Evolutionary conservation across 2,113 vertebrate genomes (phyloP).

Genomic region (Phainopepla nitens): DNA sequence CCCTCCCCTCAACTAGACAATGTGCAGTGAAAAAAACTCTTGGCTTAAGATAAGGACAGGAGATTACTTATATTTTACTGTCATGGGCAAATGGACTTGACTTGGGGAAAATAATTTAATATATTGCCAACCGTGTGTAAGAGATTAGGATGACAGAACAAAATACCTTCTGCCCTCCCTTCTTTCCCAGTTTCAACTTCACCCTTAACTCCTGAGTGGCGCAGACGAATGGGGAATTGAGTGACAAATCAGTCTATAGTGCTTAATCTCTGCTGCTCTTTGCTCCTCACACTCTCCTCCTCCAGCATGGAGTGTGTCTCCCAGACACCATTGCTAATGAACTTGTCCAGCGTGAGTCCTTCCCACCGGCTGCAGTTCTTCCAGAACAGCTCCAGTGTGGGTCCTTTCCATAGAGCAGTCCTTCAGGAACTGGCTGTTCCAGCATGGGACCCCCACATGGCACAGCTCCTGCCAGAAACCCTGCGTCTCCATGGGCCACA

Average conservation of each 20-base stretch:
- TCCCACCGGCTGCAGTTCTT: background rate
- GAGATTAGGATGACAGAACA: background rate
- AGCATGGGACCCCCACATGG: accelerated
- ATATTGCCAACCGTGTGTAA: background rate
- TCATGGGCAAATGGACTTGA: accelerated
- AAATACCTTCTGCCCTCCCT: background rate
- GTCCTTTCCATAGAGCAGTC: background rate
- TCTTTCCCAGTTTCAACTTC: background rate
- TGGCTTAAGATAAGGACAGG: background rate
- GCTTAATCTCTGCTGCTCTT: background rate
- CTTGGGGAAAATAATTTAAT: background rate
- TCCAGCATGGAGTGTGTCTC: background rate
- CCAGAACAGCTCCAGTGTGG: accelerated
- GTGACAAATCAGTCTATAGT: accelerated
- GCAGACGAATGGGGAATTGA: background rate
- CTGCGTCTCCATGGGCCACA: background rate
- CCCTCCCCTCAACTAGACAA: background rate
- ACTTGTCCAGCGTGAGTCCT: background rate
- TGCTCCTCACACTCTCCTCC: background rate
- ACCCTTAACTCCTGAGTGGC: background rate
- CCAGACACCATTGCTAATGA: background rate
- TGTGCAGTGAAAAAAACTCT: background rate
- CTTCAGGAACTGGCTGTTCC: background rate
- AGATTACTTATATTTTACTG: background rate
- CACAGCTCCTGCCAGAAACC: background rate